Evolutionary conservation across 2,113 vertebrate genomes (phyloP), one percentile per base, ranked within the genome.

Genomic region (Pseudolaguvia tuberculata): DNA sequence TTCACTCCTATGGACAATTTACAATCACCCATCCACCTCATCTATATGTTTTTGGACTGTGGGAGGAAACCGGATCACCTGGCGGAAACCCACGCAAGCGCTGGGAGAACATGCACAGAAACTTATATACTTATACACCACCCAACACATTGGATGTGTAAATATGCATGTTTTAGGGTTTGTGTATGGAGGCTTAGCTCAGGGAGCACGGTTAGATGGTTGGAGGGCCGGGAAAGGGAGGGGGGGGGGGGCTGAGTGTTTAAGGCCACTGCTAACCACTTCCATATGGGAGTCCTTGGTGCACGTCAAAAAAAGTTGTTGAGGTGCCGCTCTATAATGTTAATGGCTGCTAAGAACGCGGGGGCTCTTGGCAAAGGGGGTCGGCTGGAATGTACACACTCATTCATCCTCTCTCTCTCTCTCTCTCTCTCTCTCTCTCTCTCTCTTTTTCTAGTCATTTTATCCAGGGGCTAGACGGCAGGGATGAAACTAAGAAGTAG

Each of bases 261-360:
- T 65, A 66, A 63, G 50, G 35, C 61, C 72, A 75, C 61, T 31
- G 39, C 50, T 78, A 78, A 78, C 55, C 63, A 58, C 77, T 73
- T 78, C 77, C 77, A 78, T 63, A 73, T 78, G 77, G 35, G 35
- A 29, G 18, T 78, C 58, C 62, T 57, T 62, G 1, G 52, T 29
- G 39, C 53, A 63, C 21, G 56, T 67, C 39, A 42, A 42, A 72
- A 78, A 73, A 61, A 68, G 48, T 35, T 67, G 73, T 78, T 52
- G 62, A 78, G 77, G 77, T 78, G 77, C 62, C 72, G 77, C 63
- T 68, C 70, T 52, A 68, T 73, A 73, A 78, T 25, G 63, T 59
- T 73, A 78, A 78, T 78, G 71, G 57, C 71, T 68, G 74, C 45
- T 14, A 39, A 68, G 62, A 59, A 68, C 21, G 55, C 25, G 52